These are phyloP conservation scores for Eufriesea mexicana DNA, from an alignment of 1,140 invertebrate genomes.

Conservation along the genomic window DNA sequence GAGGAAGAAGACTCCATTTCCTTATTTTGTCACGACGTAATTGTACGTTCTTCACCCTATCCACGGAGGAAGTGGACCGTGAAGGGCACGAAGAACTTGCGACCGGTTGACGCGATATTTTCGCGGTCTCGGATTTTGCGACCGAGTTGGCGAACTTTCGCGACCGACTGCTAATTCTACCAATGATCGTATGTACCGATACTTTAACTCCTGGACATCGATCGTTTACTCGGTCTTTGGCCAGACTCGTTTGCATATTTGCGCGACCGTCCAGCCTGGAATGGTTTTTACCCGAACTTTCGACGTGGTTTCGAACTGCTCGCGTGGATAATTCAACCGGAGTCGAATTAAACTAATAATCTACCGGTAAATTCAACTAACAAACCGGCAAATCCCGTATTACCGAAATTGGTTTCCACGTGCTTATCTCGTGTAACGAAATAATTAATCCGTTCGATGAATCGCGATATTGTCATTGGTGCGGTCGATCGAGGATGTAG, in stretches of 20 bases:
- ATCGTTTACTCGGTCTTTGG: background rate
- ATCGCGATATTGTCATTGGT: background rate
- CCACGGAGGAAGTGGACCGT: background rate
- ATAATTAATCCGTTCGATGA: constrained; percentile 28
- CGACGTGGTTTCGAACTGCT: background rate
- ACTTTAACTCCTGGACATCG: background rate
- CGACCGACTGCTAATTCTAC: background rate
- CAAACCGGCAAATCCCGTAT: constrained; percentile 37
- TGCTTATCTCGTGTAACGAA: constrained; percentile 24
- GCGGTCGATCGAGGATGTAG: background rate
- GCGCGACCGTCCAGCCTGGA: background rate
- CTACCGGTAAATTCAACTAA: constrained; percentile 28
- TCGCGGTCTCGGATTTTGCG: background rate
- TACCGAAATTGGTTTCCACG: background rate
- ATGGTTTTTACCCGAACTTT: background rate
- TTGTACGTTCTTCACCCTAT: background rate
- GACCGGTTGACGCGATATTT: constrained; percentile 5
- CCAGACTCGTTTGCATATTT: background rate
- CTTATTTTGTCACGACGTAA: background rate
- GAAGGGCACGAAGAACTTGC: background rate
- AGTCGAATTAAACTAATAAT: constrained; percentile 43
- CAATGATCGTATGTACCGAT: background rate
- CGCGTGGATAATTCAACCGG: background rate
- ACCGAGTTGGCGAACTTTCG: background rate
- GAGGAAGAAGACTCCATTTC: too few species aligned